phyloP scores from a whole-genome alignment of 1,140 invertebrate genomes.

The Phocides pigmalion region DNA sequence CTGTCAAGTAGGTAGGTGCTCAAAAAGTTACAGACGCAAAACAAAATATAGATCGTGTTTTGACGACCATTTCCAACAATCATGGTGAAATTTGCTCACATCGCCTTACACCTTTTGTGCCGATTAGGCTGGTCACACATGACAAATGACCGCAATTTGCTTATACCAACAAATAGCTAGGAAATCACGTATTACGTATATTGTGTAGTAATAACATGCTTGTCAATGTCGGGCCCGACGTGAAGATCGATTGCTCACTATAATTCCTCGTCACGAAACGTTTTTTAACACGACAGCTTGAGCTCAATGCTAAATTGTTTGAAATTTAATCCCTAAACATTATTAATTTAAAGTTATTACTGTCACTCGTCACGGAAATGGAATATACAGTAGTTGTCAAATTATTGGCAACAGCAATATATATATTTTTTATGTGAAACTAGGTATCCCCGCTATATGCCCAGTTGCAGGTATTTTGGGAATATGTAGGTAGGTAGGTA shows the following conservation, averaged over 20 bases:
- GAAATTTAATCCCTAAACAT: too few species aligned
- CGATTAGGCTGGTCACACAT: constrained; percentile 47
- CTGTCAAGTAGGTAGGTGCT: too few species aligned
- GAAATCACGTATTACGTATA: constrained; percentile 17
- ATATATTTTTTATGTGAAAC: too few species aligned
- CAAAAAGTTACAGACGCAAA: too few species aligned
- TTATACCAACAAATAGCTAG: constrained; percentile 31
- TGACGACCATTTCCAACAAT: constrained; percentile 37
- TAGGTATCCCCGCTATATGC: too few species aligned
- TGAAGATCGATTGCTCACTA: not conserved
- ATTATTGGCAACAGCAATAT: too few species aligned
- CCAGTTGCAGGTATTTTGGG: too few species aligned
- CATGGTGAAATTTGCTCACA: constrained; percentile 52
- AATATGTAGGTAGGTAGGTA: too few species aligned
- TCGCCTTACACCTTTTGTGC: constrained; percentile 29
- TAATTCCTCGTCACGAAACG: not conserved
- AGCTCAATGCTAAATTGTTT: not conserved
- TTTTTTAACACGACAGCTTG: not conserved
- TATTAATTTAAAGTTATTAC: too few species aligned
- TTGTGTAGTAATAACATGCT: constrained; percentile 12
- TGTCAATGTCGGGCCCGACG: constrained; percentile 17
- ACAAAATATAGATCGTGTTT: constrained; percentile 30
- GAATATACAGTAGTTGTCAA: too few species aligned
- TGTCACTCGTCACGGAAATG: too few species aligned
- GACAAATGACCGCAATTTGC: constrained; percentile 59